A percentile compares a stretch with the other conserved stretches of the same genome.
Evolutionary conservation across 2,888 invertebrate species (phyloP).

Genomic region (Sinelater perroti): DNA sequence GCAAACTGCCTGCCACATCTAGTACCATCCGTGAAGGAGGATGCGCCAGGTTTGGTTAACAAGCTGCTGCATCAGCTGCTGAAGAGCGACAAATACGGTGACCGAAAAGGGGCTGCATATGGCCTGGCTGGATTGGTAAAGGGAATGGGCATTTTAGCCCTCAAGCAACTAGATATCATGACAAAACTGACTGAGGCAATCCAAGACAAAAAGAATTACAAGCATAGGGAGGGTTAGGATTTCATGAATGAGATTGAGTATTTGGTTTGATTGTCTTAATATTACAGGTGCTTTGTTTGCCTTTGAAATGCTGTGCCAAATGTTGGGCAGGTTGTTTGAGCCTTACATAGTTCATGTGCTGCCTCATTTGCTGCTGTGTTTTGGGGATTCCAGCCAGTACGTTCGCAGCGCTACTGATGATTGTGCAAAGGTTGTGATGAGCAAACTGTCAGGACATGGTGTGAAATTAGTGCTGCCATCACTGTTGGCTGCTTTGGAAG

Average conservation of each 20-base stretch:
- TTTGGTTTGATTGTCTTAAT: not conserved
- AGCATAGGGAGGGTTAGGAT: constrained; percentile 87
- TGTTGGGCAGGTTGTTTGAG: constrained; percentile 96
- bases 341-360: constrained; percentile 98
- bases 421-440: constrained; percentile 94
- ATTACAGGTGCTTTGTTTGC: constrained; percentile 88
- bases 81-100: constrained; percentile 92
- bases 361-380: constrained; percentile 92
- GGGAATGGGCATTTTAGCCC: constrained; percentile 93
- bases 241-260: not conserved
- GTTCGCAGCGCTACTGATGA: constrained; percentile 97
- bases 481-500: constrained; percentile 89
- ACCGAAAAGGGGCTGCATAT: constrained; percentile 94
- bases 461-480: constrained; percentile 97
- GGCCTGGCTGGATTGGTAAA: constrained; percentile 97
- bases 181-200: constrained; percentile 90
- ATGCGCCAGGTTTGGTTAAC: constrained; percentile 87
- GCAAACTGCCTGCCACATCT: constrained; percentile 95
- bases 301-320: constrained; percentile 95
- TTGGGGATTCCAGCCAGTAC: constrained; percentile 95
- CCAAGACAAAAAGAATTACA: constrained; percentile 96
- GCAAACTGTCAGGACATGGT: constrained; percentile 94
- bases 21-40: constrained; percentile 90
- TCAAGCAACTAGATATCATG: constrained; percentile 97
- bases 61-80: constrained; percentile 86